A percentile compares a stretch with the other conserved stretches of the same genome.
Evolutionary conservation across 2,113 vertebrate species (phyloP).

Genomic region (Etia nguti): DNA sequence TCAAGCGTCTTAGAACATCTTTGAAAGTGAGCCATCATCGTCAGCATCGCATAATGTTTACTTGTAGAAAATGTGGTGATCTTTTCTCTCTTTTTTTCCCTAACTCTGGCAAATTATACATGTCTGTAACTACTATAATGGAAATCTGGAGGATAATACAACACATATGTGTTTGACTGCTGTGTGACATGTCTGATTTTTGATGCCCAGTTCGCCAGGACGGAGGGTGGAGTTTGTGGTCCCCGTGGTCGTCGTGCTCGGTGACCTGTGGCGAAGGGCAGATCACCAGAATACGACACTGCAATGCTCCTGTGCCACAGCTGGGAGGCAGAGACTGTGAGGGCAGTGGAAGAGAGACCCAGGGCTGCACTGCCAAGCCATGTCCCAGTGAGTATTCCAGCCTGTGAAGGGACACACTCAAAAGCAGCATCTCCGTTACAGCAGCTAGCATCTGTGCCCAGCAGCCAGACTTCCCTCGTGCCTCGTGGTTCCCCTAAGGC

Average conservation of each 20-base stretch:
- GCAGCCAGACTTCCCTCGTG: not conserved
- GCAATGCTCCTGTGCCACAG: slow-evolving; percentile 92
- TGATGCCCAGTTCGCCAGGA: slow-evolving; percentile 85
- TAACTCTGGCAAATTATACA: slow-evolving; percentile 11
- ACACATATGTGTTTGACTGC: not conserved
- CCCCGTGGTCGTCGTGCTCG: slow-evolving; percentile 94
- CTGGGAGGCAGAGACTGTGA: slow-evolving; percentile 88
- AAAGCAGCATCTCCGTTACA: slow-evolving; percentile 6
- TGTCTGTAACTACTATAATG: slow-evolving; percentile 10
- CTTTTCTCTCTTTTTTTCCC: not conserved
- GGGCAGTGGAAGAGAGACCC: slow-evolving; percentile 89
- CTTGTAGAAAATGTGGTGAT: slow-evolving; percentile 4
- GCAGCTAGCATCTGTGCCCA: not conserved
- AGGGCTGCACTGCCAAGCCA: slow-evolving; percentile 81
- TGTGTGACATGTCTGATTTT: not conserved
- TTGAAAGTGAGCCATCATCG: slow-evolving; percentile 14
- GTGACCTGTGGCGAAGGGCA: slow-evolving; percentile 89
- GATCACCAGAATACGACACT: slow-evolving; percentile 93
- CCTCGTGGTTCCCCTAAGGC: slow-evolving; percentile 14
- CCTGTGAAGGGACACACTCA: not conserved
- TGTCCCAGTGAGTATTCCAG: slow-evolving; percentile 81
- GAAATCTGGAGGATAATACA: slow-evolving; percentile 6
- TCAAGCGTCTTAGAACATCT: slow-evolving; percentile 4
- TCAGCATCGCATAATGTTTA: slow-evolving; percentile 33
- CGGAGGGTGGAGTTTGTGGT: slow-evolving; percentile 97